These are phyloP conservation scores for Drosophila formosana DNA, from an alignment of 2,888 invertebrate species.

Conservation along the genomic window DNA sequence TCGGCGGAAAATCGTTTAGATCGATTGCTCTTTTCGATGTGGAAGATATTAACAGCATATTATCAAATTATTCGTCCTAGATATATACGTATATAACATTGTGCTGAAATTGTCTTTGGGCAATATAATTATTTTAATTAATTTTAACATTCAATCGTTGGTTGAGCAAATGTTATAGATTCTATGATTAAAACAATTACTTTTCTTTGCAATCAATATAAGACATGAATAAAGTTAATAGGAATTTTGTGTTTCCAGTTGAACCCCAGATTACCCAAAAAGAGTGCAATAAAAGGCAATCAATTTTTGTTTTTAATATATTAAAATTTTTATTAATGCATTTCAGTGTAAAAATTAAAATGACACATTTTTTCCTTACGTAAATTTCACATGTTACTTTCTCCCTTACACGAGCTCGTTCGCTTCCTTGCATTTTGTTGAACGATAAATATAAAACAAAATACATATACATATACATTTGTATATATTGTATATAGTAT, in stretches of 20 bases:
- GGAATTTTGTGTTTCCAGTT: too few species aligned
- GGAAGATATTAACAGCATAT: background rate
- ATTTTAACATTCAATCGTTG: too few species aligned
- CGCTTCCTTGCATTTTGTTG: constrained; percentile 55
- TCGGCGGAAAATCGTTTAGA: too few species aligned
- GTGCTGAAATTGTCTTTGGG: background rate
- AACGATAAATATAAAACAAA: constrained; percentile 71
- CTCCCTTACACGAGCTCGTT: constrained; percentile 40
- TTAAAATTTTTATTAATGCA: constrained; percentile 78
- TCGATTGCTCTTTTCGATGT: background rate
- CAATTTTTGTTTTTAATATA: constrained; percentile 37
- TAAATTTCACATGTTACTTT: constrained; percentile 73
- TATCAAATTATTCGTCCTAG: background rate
- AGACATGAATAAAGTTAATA: too few species aligned
- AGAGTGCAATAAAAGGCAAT: background rate
- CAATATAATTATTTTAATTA: background rate
- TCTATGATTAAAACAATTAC: too few species aligned
- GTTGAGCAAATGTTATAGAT: too few species aligned
- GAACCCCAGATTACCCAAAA: background rate
- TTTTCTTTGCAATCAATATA: too few species aligned
- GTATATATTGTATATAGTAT: constrained; percentile 17
- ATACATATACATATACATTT: constrained; percentile 50
- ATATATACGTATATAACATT: background rate
- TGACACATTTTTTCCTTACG: constrained; percentile 78
- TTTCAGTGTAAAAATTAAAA: constrained; percentile 81